These are phyloP conservation scores for Nannoperca australis DNA, from an alignment of 2,797 vertebrate species.

Conservation along the genomic window DNA sequence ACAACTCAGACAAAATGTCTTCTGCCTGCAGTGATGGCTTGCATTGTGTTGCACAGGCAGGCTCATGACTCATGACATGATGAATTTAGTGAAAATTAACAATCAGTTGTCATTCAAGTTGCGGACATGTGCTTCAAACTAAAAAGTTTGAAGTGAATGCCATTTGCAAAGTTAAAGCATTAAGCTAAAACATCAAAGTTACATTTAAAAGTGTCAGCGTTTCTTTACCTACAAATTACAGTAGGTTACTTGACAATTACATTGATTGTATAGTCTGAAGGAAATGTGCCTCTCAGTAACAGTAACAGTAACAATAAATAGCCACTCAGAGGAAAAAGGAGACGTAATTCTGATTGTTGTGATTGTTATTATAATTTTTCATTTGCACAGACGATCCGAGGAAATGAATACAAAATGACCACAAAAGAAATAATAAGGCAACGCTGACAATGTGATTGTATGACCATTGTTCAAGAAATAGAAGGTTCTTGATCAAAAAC, in stretches of 20 bases:
- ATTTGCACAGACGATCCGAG: constrained; percentile 7
- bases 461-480: constrained; percentile 14
- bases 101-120: constrained; percentile 10
- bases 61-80: constrained; percentile 6
- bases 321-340: neutral
- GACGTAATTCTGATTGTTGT: constrained; percentile 28
- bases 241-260: constrained; percentile 23
- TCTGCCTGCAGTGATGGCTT: neutral
- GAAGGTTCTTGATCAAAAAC: neutral
- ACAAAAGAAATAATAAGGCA: constrained; percentile 27
- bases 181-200: neutral
- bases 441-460: constrained; percentile 7
- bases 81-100: neutral
- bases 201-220: neutral
- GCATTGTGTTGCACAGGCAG: neutral
- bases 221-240: constrained; percentile 18
- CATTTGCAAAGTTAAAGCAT: constrained; percentile 11
- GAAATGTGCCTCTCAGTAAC: constrained; percentile 18
- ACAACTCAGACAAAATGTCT: constrained; percentile 1
- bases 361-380: constrained; percentile 44
- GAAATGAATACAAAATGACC: constrained; percentile 20
- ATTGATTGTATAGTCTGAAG: constrained; percentile 28
- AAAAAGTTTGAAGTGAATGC: neutral
- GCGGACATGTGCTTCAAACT: neutral
- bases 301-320: constrained; percentile 4